A percentile compares a stretch with the other conserved stretches of the same genome.
Evolutionary conservation across 2,797 vertebrate species (phyloP).

Genomic region (Pipistrellus nathusii): DNA sequence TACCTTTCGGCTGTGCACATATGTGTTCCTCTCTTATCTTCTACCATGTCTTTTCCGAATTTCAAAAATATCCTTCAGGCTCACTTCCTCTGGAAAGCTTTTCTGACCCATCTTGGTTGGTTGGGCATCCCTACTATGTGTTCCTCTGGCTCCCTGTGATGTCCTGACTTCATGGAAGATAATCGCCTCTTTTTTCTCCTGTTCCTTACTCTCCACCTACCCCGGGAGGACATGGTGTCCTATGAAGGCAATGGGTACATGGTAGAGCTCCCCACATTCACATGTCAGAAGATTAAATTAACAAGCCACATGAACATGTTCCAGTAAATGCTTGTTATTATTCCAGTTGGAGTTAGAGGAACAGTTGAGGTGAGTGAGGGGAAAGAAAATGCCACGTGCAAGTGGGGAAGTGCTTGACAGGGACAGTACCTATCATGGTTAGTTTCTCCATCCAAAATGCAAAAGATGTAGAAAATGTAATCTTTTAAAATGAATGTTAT

Average conservation of each 20-base stretch:
- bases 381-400: background rate
- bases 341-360: background rate
- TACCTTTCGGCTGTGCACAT: background rate
- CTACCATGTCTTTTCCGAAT: background rate
- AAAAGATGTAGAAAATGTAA: conserved; percentile 20
- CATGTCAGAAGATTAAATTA: background rate
- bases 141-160: background rate
- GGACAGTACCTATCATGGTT: background rate
- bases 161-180: background rate
- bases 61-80: background rate
- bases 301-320: background rate
- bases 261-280: background rate
- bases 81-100: background rate
- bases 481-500: background rate
- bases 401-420: background rate
- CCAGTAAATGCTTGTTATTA: background rate
- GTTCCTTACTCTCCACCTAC: background rate
- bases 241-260: background rate
- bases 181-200: background rate
- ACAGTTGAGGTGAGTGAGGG: background rate
- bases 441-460: background rate
- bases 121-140: background rate
- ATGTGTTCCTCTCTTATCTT: background rate
- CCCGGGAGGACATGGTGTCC: background rate
- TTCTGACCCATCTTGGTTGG: background rate